Evolutionary conservation across 2,797 vertebrate genomes (phyloP), one percentile per base, ranked within the genome.

Genomic region (Chelonia mydas): DNA sequence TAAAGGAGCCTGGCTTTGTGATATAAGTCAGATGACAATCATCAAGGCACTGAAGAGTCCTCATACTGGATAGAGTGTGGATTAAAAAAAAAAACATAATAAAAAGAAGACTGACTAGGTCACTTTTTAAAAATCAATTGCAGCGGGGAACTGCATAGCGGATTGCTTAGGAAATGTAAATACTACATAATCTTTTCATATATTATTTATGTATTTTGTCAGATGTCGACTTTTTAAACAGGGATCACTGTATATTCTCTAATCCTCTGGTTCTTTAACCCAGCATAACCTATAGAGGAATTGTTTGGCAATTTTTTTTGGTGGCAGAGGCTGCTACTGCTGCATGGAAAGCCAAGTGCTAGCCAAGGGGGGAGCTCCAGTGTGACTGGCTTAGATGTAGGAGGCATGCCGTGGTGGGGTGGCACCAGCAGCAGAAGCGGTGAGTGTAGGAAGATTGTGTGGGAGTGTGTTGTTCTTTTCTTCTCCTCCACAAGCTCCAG

Each of bases 1-100:
- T 93, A 95, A 84, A 96, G 94, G 84, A 96, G 53, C 84, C 91
- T 95, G 84, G 54, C 91, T 98, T 96, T 86, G 28, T 92, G 86
- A 95, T 95, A 94, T 19, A 11, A 21, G 78, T 82, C 96, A 97
- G 89, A 96, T 87, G 94, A 92, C 81, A 93, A 77, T 57, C 79
- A 83, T 94, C 91, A 96, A 93, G 54, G 82, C 83, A 85, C 53
- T 61, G 86, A 87, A 96, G 89, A 91, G 85, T 91, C 59, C 82
- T 95, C 92, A 90, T 59, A 68, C 61, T 89, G 49, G 89, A 94
- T 37, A 68, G 45, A 80, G n/a, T 55, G 25, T 82, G 77, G 55
- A 4, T 83, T 51, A 86, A 87, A 76, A 53, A 37, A 37, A 87
- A 94, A 50, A 50, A 13, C 49, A 90, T 53, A 7, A 27, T n/a